Conservation (phyloP, 2,888 invertebrate species). For the Phrixothrix hirtus region DNA sequence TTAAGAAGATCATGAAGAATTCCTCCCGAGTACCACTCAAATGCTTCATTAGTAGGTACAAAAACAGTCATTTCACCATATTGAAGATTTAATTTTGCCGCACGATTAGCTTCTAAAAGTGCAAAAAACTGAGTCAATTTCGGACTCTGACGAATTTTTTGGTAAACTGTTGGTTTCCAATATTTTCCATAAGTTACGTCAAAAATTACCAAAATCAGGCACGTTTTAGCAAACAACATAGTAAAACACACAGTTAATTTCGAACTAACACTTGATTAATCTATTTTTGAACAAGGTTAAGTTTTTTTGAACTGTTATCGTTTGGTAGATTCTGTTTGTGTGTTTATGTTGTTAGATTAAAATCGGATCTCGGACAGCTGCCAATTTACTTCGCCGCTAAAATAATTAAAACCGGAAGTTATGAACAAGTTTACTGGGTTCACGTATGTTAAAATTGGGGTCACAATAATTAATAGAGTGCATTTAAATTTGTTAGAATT, state of each 20-base stretch:
- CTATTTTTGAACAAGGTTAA: slow-evolving; percentile 16
- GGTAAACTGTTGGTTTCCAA: slow-evolving; percentile 39
- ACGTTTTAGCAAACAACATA: slow-evolving; percentile 9
- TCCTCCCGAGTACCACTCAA: slow-evolving; percentile 55
- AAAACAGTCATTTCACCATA: slow-evolving; percentile 79
- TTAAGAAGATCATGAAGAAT: slow-evolving; percentile 63
- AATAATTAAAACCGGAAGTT: neutral
- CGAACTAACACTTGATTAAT: slow-evolving; percentile 5
- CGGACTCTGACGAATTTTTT: slow-evolving; percentile 44
- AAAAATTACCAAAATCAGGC: neutral
- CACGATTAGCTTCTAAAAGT: slow-evolving; percentile 69
- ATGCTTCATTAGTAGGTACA: slow-evolving; percentile 83
- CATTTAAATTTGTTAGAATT: no score
- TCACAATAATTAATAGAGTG: neutral
- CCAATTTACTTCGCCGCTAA: neutral
- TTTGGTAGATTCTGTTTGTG: slow-evolving; percentile 7
- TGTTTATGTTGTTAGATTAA: slow-evolving; percentile 2
- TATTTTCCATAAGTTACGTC: slow-evolving; percentile 2
- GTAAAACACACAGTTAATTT: no score
- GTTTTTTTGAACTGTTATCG: slow-evolving; percentile 11
- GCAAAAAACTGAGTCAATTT: slow-evolving; percentile 70
- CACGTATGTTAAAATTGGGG: neutral
- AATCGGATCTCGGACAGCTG: slow-evolving; percentile 8
- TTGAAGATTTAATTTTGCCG: slow-evolving; percentile 71
- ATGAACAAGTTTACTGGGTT: neutral